phyloP scores from a whole-genome alignment of 2,888 invertebrate genomes.

The Leptopilina drosophilae region DNA sequence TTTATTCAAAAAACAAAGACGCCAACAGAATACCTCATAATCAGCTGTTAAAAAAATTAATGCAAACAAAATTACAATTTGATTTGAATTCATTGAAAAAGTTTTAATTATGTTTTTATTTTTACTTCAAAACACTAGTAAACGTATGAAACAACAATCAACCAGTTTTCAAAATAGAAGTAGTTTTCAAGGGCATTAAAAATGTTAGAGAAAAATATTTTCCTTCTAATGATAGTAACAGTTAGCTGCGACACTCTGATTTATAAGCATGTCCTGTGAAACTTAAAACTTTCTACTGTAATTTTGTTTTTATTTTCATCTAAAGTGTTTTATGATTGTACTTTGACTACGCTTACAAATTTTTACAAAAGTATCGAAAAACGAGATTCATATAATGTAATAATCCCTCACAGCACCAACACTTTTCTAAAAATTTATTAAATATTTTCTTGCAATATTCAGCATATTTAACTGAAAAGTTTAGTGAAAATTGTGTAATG shows the following conservation, averaged over 20 bases:
- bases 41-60: too few species aligned
- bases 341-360: neutral
- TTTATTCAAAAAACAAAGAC: too few species aligned
- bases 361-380: neutral
- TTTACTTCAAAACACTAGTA: constrained; percentile 1
- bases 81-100: neutral
- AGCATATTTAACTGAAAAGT: too few species aligned
- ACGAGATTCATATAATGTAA: too few species aligned
- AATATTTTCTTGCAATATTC: too few species aligned
- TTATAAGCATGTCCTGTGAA: constrained; percentile 12
- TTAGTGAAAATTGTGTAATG: too few species aligned
- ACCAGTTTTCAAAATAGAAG: neutral
- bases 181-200: constrained; percentile 18
- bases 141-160: neutral
- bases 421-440: too few species aligned
- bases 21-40: too few species aligned
- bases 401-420: too few species aligned
- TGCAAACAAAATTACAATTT: too few species aligned
- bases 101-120: neutral
- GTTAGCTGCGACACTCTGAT: constrained; percentile 4
- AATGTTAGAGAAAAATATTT: constrained; percentile 30
- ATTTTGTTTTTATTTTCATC: neutral
- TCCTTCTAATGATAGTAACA: constrained; percentile 14
- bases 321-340: constrained; percentile 21
- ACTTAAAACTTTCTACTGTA: constrained; percentile 21